A percentile compares a stretch with the other conserved stretches of the same genome.
These are phyloP conservation scores for Protophormia terraenovae DNA, from an alignment of 2,888 invertebrate genomes.

Conservation along the genomic window DNA sequence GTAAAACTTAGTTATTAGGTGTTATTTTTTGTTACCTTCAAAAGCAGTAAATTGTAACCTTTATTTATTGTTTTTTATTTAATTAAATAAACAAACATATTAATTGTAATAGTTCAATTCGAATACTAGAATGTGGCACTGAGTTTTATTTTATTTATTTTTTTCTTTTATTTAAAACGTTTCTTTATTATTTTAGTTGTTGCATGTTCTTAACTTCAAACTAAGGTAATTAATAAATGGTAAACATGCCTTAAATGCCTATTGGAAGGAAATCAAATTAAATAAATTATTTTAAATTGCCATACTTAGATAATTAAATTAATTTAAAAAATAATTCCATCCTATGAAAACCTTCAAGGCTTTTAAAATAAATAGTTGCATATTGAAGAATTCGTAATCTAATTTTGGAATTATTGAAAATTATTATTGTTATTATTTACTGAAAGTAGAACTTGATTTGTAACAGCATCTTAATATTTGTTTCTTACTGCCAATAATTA, in stretches of 20 bases:
- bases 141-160: not conserved
- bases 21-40: not conserved
- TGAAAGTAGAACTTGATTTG: too few relatives aligned
- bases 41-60: not conserved
- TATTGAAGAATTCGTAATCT: not conserved
- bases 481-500: not conserved
- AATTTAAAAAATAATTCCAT: not conserved
- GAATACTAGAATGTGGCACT: constrained; percentile 1
- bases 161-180: not conserved
- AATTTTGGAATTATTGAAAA: not conserved
- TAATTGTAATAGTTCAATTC: not conserved
- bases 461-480: not conserved
- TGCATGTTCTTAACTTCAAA: constrained; percentile 20
- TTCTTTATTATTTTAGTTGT: not conserved
- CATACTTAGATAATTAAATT: not conserved
- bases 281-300: not conserved
- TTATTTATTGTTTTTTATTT: not conserved
- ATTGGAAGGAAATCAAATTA: constrained; percentile 27
- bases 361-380: not conserved
- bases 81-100: not conserved
- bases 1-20: not conserved
- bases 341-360: not conserved
- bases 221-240: not conserved
- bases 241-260: not conserved
- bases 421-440: too few relatives aligned